Conservation (phyloP, 2,888 invertebrate species). For the Coleophora flavipennella region DNA sequence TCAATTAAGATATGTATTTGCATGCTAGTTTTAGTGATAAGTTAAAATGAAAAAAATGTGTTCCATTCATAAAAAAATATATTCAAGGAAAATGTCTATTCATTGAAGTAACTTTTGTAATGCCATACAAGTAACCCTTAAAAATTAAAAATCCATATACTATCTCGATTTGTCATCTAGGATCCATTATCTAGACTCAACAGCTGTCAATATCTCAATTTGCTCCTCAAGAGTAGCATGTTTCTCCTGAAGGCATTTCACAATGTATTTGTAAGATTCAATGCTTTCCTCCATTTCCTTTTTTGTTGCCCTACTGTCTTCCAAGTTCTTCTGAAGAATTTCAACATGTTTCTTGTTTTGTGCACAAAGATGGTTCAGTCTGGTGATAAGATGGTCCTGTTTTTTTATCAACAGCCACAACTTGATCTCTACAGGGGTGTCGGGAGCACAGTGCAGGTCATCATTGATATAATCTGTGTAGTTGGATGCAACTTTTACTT, state of each 20-base stretch:
- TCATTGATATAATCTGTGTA: slow-evolving; percentile 40
- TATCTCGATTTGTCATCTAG: too few relatives aligned
- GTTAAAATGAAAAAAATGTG: too few relatives aligned
- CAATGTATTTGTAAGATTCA: slow-evolving; percentile 52
- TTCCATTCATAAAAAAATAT: too few relatives aligned
- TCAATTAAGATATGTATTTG: too few relatives aligned
- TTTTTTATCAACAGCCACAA: slow-evolving; percentile 57
- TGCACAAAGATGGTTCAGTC: slow-evolving; percentile 37
- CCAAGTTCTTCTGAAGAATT: slow-evolving; percentile 37
- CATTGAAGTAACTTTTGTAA: too few relatives aligned
- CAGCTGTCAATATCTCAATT: slow-evolving; percentile 56
- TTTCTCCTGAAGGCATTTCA: slow-evolving; percentile 60
- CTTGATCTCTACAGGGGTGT: slow-evolving; percentile 41
- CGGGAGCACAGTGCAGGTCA: slow-evolving; percentile 37
- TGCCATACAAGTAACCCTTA: too few relatives aligned
- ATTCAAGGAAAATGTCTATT: too few relatives aligned
- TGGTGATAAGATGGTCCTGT: slow-evolving; percentile 48
- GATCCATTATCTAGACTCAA: slow-evolving; percentile 57
- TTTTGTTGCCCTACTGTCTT: slow-evolving; percentile 31
- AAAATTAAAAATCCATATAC: neutral
- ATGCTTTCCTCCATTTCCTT: slow-evolving; percentile 43
- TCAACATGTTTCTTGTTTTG: slow-evolving; percentile 50
- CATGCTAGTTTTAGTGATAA: too few relatives aligned
- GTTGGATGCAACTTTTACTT: slow-evolving; percentile 41
- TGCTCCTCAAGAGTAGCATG: slow-evolving; percentile 60